Evolutionary conservation across 2,888 invertebrate genomes (phyloP).

Genomic region (Eubasilissa splendida): DNA sequence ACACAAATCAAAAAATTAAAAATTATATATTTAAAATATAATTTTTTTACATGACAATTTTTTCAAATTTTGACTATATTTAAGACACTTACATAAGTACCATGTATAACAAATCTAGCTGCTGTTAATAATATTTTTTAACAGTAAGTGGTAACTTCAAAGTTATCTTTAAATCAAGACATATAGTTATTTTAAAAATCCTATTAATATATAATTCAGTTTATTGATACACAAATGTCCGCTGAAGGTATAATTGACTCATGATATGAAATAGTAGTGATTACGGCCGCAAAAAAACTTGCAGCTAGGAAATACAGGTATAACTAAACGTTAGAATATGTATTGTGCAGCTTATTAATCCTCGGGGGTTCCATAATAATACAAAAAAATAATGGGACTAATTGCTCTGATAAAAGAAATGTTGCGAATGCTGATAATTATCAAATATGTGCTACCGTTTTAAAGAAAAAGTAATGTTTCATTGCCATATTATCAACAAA

Average conservation of each 20-base stretch:
- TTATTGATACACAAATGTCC: not conserved
- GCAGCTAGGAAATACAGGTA: too few species aligned
- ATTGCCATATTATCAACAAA: too few species aligned
- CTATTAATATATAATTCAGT: slow-evolving; percentile 1
- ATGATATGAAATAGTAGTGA: slow-evolving; percentile 17
- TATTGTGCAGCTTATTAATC: not conserved
- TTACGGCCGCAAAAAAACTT: not conserved
- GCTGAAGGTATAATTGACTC: slow-evolving; percentile 24
- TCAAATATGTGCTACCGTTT: too few species aligned
- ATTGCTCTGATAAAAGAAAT: too few species aligned
- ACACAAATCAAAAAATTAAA: slow-evolving; percentile 14
- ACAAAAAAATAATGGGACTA: too few species aligned
- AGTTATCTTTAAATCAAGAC: not conserved
- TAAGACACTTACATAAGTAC: slow-evolving; percentile 46
- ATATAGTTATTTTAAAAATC: slow-evolving; percentile 7
- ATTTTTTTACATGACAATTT: slow-evolving; percentile 13
- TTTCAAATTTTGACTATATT: slow-evolving; percentile 3
- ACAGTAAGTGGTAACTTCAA: slow-evolving; percentile 41
- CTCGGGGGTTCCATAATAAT: too few species aligned
- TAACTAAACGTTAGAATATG: not conserved
- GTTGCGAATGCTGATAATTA: too few species aligned
- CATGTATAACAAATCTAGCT: slow-evolving; percentile 40
- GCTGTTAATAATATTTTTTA: slow-evolving; percentile 25
- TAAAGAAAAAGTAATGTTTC: too few species aligned
- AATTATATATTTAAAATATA: slow-evolving; percentile 28